Base-by-base conservation (phyloP, 2,797 vertebrate genomes). In the Diplodus sargus region DNA sequence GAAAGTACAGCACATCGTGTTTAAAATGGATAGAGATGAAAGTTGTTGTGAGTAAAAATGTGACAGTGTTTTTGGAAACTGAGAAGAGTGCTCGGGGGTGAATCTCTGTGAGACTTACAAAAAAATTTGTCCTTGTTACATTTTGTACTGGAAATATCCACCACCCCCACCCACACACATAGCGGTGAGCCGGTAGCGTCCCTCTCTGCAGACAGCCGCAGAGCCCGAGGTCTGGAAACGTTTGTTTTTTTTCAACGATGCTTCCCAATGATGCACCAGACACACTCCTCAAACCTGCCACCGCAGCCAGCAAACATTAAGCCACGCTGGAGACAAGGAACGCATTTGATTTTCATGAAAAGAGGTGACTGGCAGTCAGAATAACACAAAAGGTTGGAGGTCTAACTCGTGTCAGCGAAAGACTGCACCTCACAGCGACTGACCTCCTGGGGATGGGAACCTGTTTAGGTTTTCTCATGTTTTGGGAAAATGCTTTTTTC, bases 101-200 rank as follows among this genome's bases (percentile, higher is more conserved):
- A 76, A 51, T 73, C 58, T 69, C 61, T 71, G 69, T 81, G 75
- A 72, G 65, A 52, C 57, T 45, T 68, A 57, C 53, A 0, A 64
- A 28, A 65, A 10, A 56, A 65, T 22, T 22, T 76, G 14, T 70
- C 52, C 49, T 70, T 70, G 47, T 78, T 87, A 76, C 20, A 12
- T 74, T 74, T 75, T 85, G 45, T 42, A 13, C 10, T 78, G 75
- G 76, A 85, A 83, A 78, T 54, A 86, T 74, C 39, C 56, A 59
- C 68, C 43, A 51, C n/a, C 47, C 60, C 73, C 53, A 61, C 74
- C 63, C 43, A 49, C 73, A 67, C 67, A 76, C 49, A 69, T 52
- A 79, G n/a, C 13, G 30, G 5, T 11, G 25, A 28, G 66, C 54
- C 30, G 45, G 57, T 60, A 73, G 75, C 73, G 57, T 78, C 17